Base-by-base conservation (phyloP, 2,797 vertebrate species). In the Halcyon badia region DNA sequence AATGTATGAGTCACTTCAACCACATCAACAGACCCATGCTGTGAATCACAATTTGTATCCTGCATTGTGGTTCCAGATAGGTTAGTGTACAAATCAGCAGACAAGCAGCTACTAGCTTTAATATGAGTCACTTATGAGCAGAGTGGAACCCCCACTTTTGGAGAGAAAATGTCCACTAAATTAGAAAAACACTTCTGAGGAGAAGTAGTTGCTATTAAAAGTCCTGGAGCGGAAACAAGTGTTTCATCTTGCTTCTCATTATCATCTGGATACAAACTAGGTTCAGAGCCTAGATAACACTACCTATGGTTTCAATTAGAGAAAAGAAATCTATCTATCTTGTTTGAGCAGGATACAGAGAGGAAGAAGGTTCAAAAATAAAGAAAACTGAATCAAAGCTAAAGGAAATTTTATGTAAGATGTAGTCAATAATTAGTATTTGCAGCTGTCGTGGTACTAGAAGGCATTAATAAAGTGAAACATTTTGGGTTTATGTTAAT, bases 281-380 rank as follows among this genome's bases (percentile, higher is more conserved):
- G 68, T 94, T 95, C 91, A 96, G 78, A 92, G 71, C 46, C 69
- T 62, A 95, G 85, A 91, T 95, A 96, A 92, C 57, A 60, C 42
- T 87, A 80, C 18, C 33, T 88, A 11, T 68, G 80, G 89, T 92
- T 88, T 91, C 69, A 92, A 48, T 52, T 22, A 83, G n/a, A 87
- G 61, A 91, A 95, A 95, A 96, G 89, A 91, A 95, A 92, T 57
- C 75, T 72, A 73, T 93, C 95, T 94, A 95, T 98, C 96, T 97
- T 97, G 96, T 97, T 98, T 97, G 19, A 83, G 20, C 37, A 87
- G 37, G 31, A 87, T 44, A 66, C 22, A 83, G 44, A 60, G 68
- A 61, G 31, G 10, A 92, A 82, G 39, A 94, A 31, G 19, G 37
- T 37, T 48, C 13, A 92, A 66, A 91, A 85, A 68, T 7, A 66